Conservation (phyloP, 2,888 invertebrate species). For the Kuschelorhynchus macadamiae region DNA sequence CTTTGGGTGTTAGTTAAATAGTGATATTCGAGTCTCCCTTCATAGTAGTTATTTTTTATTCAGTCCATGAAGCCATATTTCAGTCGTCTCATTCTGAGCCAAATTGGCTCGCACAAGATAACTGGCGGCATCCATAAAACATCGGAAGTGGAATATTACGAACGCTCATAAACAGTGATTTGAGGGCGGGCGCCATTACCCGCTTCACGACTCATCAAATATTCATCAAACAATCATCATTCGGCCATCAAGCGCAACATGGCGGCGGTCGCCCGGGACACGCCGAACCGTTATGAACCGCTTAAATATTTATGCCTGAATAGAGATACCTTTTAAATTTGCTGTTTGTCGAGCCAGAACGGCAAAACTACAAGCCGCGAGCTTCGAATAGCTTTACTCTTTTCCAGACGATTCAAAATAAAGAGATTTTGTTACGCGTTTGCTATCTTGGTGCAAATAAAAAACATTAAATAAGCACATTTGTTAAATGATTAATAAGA, state of each 20-base stretch:
- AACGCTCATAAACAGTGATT: constrained; percentile 71
- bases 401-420: too few relatives aligned
- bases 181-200: constrained; percentile 65
- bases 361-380: constrained; percentile 47
- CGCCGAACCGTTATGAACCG: constrained; percentile 69
- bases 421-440: too few relatives aligned
- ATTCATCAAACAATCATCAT: constrained; percentile 71
- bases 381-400: too few relatives aligned
- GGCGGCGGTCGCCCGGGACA: constrained; percentile 67
- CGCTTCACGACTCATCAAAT: constrained; percentile 64
- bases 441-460: background rate
- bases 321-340: constrained; percentile 70
- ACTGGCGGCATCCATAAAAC: constrained; percentile 68
- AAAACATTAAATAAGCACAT: too few relatives aligned
- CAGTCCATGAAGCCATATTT: constrained; percentile 22
- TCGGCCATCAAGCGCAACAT: constrained; percentile 70
- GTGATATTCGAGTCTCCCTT: too few relatives aligned
- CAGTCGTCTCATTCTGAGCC: constrained; percentile 18
- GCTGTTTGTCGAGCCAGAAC: constrained; percentile 59
- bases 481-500: too few relatives aligned
- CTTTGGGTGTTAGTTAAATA: too few relatives aligned
- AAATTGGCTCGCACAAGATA: constrained; percentile 49
- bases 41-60: constrained; percentile 27
- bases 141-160: constrained; percentile 66
- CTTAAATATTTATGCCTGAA: constrained; percentile 70